Evolutionary conservation across 2,888 invertebrate species (phyloP).

Genomic region (Artemia sp.): DNA sequence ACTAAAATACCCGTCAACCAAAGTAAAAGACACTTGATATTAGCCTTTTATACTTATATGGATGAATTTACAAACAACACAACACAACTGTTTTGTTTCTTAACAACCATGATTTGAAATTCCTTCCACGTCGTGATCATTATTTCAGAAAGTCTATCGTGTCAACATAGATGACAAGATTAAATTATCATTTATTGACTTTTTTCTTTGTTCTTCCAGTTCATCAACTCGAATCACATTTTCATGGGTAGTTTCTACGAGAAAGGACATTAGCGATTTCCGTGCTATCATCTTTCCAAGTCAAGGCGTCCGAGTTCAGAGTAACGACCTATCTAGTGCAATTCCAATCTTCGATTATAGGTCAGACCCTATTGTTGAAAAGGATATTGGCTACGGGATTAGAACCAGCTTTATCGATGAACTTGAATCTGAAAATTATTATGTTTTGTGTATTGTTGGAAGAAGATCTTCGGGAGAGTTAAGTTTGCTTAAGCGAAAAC

Average conservation of each 20-base stretch:
- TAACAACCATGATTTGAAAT: too few species aligned
- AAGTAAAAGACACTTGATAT: too few species aligned
- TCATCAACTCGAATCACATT: not conserved
- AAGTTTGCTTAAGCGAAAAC: conserved; percentile 21
- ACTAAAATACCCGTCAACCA: too few species aligned
- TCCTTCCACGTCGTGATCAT: too few species aligned
- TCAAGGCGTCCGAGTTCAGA: not conserved
- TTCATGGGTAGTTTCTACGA: not conserved
- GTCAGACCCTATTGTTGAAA: conserved; percentile 17
- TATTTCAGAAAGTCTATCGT: too few species aligned
- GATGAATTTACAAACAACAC: too few species aligned
- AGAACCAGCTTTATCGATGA: conserved; percentile 20
- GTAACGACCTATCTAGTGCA: not conserved
- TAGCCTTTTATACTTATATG: too few species aligned
- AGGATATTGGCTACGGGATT: conserved; percentile 22
- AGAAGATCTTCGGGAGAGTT: conserved; percentile 23
- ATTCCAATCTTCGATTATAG: conserved; percentile 16
- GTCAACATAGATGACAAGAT: not conserved
- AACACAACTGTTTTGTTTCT: too few species aligned
- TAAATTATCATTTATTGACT: not conserved
- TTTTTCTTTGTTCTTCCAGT: conserved; percentile 10
- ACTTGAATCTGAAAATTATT: conserved; percentile 16
- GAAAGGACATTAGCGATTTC: conserved; percentile 13
- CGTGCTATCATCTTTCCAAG: conserved; percentile 14
- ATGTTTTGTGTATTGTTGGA: conserved; percentile 24